Conservation (phyloP, 2,888 invertebrate species). For the Fissipunctia ypsillon region DNA sequence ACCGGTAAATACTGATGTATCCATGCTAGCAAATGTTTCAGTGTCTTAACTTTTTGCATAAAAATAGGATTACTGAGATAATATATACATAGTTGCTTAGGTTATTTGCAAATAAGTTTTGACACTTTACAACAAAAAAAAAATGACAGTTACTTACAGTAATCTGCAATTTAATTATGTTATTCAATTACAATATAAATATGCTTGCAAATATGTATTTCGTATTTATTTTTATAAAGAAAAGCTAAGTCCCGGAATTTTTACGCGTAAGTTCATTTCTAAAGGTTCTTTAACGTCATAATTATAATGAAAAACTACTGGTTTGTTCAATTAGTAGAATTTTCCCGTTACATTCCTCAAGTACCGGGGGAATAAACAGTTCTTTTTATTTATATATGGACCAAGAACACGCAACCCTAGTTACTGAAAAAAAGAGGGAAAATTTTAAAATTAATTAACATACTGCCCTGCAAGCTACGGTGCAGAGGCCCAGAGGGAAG, state of each 20-base stretch:
- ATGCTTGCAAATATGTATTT: not conserved
- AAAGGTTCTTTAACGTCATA: conserved; percentile 27
- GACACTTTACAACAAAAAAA: not conserved
- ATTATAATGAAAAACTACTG: conserved; percentile 33
- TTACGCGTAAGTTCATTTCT: not conserved
- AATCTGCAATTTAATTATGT: not conserved
- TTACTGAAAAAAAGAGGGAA: conserved; percentile 2
- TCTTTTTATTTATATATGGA: conserved; percentile 38
- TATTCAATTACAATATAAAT: not conserved
- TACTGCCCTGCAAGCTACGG: not conserved
- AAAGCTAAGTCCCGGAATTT: not conserved
- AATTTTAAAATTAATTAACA: conserved; percentile 10
- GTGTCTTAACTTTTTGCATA: not conserved
- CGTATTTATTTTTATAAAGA: not conserved
- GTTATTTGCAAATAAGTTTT: not conserved
- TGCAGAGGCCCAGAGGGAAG: not conserved
- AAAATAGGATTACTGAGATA: not conserved
- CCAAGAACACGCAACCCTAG: conserved; percentile 46
- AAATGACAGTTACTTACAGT: too few relatives aligned
- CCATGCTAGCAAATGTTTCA: not conserved
- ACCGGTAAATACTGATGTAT: conserved; percentile 23
- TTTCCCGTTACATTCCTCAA: conserved; percentile 37
- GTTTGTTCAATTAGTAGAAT: conserved; percentile 50
- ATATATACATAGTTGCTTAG: not conserved
- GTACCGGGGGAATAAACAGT: conserved; percentile 34